Conservation (phyloP, 2,888 invertebrate genomes). For the Agriopis marginaria region DNA sequence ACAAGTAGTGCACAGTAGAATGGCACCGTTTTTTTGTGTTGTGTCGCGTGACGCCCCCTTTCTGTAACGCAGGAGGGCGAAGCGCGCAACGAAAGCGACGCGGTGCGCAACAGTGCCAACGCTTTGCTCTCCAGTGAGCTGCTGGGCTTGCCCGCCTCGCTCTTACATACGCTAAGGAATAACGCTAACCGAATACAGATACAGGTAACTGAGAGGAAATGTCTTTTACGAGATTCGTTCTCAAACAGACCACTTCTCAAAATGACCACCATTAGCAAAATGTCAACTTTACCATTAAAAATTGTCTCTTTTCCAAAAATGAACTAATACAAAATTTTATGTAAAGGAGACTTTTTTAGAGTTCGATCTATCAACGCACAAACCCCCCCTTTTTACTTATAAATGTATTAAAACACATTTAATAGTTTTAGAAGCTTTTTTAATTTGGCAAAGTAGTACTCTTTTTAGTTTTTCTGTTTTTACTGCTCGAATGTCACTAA, state of each 20-base stretch:
- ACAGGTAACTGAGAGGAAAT: conserved; percentile 59
- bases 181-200: conserved; percentile 71
- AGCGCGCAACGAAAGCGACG: conserved; percentile 78
- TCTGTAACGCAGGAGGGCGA: conserved; percentile 53
- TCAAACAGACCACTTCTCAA: background rate
- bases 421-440: background rate
- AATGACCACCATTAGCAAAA: background rate
- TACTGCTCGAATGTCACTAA: too few relatives aligned
- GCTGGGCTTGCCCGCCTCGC: conserved; percentile 84
- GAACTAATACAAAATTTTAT: too few relatives aligned
- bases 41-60: conserved; percentile 43
- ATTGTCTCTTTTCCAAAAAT: too few relatives aligned
- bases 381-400: background rate
- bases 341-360: too few relatives aligned
- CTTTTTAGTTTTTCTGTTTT: too few relatives aligned
- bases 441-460: background rate
- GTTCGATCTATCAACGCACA: too few relatives aligned
- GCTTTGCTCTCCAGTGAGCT: conserved; percentile 91
- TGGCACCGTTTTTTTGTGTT: conserved; percentile 22
- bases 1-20: conserved; percentile 7
- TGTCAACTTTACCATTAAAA: too few relatives aligned
- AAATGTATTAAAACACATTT: background rate
- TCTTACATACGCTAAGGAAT: conserved; percentile 72
- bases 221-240: background rate
- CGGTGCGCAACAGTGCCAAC: conserved; percentile 92